Percentiles rank a stretch among this genome's conserved stretches.
phyloP scores from a whole-genome alignment of 2,888 invertebrate species.

The Microplitis deprimator region DNA sequence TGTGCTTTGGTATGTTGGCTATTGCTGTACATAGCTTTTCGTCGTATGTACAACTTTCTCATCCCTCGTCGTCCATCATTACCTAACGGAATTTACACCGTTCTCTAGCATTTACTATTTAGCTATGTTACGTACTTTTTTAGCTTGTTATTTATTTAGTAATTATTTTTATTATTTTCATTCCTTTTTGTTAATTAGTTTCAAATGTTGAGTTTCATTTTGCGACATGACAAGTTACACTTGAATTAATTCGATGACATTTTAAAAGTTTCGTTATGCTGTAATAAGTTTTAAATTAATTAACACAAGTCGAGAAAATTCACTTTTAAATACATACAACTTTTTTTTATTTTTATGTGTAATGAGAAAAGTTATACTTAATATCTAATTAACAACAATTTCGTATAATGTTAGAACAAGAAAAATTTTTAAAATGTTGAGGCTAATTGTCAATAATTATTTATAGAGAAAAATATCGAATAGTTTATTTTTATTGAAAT shows the following conservation, averaged over 20 bases:
- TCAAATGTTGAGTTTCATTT: neutral
- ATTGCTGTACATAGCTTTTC: neutral
- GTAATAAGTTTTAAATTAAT: neutral
- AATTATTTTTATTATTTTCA: neutral
- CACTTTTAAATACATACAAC: neutral
- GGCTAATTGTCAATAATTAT: neutral
- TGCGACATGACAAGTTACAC: neutral
- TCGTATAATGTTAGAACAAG: too few relatives aligned
- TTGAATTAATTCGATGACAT: neutral
- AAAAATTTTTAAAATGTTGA: too few relatives aligned
- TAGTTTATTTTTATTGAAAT: conserved; percentile 25
- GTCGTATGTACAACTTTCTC: neutral
- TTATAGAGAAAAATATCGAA: conserved; percentile 6
- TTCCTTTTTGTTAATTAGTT: neutral
- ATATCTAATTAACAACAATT: neutral
- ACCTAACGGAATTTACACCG: conserved; percentile 28
- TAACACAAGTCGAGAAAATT: neutral
- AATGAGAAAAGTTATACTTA: neutral
- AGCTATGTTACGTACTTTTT: neutral
- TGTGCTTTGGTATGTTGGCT: neutral
- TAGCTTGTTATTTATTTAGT: neutral
- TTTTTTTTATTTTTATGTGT: neutral
- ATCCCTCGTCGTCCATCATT: conserved; percentile 8
- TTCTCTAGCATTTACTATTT: neutral
- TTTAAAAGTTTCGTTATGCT: neutral